Base-by-base conservation (phyloP, 2,113 vertebrate species). In the Engraulis encrasicolus region DNA sequence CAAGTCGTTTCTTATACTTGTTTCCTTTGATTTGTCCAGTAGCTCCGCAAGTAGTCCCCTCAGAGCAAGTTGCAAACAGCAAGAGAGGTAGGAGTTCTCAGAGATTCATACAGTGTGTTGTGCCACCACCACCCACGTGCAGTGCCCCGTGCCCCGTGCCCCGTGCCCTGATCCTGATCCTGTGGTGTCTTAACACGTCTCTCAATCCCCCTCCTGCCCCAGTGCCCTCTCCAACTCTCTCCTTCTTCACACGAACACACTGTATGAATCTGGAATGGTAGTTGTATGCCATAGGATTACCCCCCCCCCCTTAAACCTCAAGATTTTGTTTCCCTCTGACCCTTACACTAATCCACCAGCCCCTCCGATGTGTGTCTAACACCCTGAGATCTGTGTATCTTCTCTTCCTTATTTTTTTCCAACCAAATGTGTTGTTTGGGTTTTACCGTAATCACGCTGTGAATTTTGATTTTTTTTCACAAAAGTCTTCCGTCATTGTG, bases 1-100 rank as follows among this genome's bases (percentile, higher is more conserved):
- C 87, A 84, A 80, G 90, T 87, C 90, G 85, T 90, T 85, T 88
- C 89, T 80, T 9, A 79, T 89, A 84, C 88, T 89, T 81, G 89
- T 91, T 79, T 79, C 82, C 81, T 82, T 95, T 89, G 92, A 95
- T 95, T 93, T 95, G 89, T 97, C 93, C 93, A 97, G 96, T 97
- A 95, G 94, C 95, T 96, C 96, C 97, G 94, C 97, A 96, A 92
- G 95, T 98, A 93, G 95, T 96, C 95, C 95, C 96, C 95, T 96
- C 97, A 91, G 96, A 97, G 96, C 96, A 97, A 95, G 95, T 97
- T 97, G 96, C 96, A 96, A 97, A 97, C 95, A 97, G 96, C 96
- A 97, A 98, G 95, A 95, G 97, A 99, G 97, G 97, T 98, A 98
- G 97, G 97, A 97, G n/a, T n/a, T 91, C 94, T 94, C 95, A 95